Evolutionary conservation across 2,888 invertebrate species (phyloP), one percentile per base, ranked within the genome.

Genomic region (Lycia hirtaria): DNA sequence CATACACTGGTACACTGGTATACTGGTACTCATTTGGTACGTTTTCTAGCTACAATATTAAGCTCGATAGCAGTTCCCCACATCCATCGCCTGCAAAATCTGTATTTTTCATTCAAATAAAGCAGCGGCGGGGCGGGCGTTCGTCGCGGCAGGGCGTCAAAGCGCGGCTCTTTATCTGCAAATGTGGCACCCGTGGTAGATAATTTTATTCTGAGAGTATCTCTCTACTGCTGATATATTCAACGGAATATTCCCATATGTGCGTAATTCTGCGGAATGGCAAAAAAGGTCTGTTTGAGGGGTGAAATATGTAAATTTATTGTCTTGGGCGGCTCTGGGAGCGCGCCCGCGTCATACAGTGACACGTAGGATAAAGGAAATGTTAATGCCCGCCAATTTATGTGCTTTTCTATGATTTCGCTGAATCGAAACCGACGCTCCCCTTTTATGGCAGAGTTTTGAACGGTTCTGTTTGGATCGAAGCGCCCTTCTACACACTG

Each of bases 301-400:
- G 92, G 92, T 89, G 90, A 92, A 92, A 92, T 92, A 92, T 92
- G 92, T 92, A 92, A 92, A 92, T 92, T 91, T 92, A 92, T 92
- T 92, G 92, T 92, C 90, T 92, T 89, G 91, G 91, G 92, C 90
- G 89, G 87, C 86, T 81, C 83, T 79, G 73, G 69, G 75, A 56
- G 70, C 72, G 85, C 85, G 85, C 87, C 88, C 90, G 88, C 91
- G 88, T 92, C 92, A 92, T 92, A 92, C 85, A 80, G 88, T 90
- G 88, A 92, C 91, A 91, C 92, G 88, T 87, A 85, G 89, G 87
- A 90, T 90, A 91, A 91, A 92, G 92, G 89, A 90, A 91, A 92
- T 92, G 92, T 92, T 92, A 92, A 92, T 92, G 90, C 88, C 75
- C 75, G 81, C 85, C 91, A 92, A 92, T 92, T 92, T 92, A 92